Evolutionary conservation across 2,797 vertebrate genomes (phyloP).

Genomic region (Cercopithecus hamlyni): DNA sequence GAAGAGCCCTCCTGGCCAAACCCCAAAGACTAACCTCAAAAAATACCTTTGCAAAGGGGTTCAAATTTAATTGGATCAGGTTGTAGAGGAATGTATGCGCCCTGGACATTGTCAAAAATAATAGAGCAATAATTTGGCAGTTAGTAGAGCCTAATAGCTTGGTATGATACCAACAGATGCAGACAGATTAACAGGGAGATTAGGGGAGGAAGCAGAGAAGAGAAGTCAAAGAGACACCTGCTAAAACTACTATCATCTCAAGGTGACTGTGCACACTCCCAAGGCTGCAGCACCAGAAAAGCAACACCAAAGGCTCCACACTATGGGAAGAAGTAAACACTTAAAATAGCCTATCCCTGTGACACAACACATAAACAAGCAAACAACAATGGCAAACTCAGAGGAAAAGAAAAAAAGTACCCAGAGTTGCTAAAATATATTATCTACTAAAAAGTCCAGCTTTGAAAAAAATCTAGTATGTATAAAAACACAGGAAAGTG

Average conservation of each 20-base stretch:
- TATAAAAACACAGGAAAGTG: neutral
- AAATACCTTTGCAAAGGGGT: neutral
- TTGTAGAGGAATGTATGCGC: neutral
- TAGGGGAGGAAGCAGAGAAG: neutral
- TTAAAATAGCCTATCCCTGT: neutral
- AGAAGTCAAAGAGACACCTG: neutral
- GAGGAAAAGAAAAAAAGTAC: neutral
- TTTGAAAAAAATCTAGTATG: no score
- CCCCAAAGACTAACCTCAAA: neutral
- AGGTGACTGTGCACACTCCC: neutral
- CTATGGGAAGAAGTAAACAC: neutral
- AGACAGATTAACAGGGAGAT: neutral
- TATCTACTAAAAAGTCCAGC: neutral
- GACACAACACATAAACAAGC: neutral
- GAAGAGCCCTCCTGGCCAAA: neutral
- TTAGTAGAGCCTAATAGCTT: neutral
- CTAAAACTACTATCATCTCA: neutral
- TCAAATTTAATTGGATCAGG: neutral
- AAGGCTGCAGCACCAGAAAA: neutral
- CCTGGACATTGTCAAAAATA: neutral
- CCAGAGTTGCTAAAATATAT: neutral
- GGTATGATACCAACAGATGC: neutral
- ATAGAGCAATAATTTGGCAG: neutral
- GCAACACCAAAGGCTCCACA: neutral
- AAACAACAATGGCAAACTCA: neutral